Evolutionary conservation across 2,797 vertebrate genomes (phyloP).

Genomic region (Hippopotamyrus pictus): DNA sequence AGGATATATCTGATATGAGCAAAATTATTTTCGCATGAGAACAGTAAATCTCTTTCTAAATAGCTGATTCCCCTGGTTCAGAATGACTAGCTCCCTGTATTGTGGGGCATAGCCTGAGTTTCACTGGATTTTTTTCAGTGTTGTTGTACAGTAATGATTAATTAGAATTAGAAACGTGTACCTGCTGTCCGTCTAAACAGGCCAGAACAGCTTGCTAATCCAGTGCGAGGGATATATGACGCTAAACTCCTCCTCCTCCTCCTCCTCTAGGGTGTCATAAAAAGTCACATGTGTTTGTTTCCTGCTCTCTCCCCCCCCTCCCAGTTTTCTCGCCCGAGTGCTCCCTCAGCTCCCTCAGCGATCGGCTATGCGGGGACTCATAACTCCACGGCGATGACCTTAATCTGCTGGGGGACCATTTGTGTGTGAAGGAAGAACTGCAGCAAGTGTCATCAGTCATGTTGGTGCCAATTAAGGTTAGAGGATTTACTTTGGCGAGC

Average conservation of each 20-base stretch:
- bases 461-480: conserved; percentile 16
- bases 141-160: not conserved
- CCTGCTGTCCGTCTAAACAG: not conserved
- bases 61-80: not conserved
- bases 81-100: not conserved
- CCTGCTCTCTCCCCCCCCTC: not conserved
- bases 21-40: not conserved
- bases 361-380: conserved; percentile 15
- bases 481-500: not conserved
- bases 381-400: conserved; percentile 17
- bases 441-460: conserved; percentile 13
- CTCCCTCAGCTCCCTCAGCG: not conserved
- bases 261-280: not conserved
- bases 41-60: not conserved
- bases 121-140: not conserved
- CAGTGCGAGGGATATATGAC: not conserved
- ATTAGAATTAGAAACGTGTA: not conserved
- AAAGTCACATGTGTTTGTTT: conserved; percentile 28
- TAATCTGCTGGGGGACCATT: conserved; percentile 14
- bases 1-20: not conserved
- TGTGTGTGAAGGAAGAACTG: conserved; percentile 22
- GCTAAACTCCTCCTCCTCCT: not conserved
- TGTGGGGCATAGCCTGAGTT: not conserved
- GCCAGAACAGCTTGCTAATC: not conserved
- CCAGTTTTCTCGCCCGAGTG: conserved; percentile 7